These are phyloP conservation scores for Crossaster papposus DNA, from an alignment of 53 echinoderm and acorn worm species.

Conservation along the genomic window DNA sequence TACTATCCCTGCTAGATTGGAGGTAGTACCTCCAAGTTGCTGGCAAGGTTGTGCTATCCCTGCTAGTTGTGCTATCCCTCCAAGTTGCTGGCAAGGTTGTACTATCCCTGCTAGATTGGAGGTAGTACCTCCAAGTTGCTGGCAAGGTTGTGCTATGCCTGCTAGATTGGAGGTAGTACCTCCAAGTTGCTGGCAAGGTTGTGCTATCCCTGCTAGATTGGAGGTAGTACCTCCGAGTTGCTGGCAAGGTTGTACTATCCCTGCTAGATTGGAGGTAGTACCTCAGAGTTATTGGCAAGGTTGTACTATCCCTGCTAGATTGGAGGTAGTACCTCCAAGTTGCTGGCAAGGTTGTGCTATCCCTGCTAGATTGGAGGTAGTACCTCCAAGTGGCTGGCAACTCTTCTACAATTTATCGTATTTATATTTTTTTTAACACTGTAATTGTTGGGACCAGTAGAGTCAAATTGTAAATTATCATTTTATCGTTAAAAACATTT, in stretches of 20 bases:
- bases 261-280: too few species aligned
- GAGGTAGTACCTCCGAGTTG: background rate
- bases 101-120: background rate
- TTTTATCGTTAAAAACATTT: background rate
- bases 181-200: too few species aligned
- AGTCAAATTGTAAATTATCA: constrained; percentile 4
- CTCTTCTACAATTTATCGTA: constrained; percentile 30
- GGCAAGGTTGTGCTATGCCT: background rate
- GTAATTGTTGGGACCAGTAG: constrained; percentile 5
- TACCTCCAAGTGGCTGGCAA: too few species aligned
- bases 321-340: too few species aligned
- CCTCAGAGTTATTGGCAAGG: too few species aligned
- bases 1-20: background rate
- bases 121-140: background rate
- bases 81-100: background rate
- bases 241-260: too few species aligned
- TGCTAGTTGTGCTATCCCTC: background rate
- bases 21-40: background rate
- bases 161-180: background rate
- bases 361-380: too few species aligned
- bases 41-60: background rate
- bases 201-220: background rate
- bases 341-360: too few species aligned
- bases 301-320: too few species aligned
- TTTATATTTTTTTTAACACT: constrained; percentile 48